Conservation (phyloP, 2,113 vertebrate species). For the Silurus meridionalis region DNA sequence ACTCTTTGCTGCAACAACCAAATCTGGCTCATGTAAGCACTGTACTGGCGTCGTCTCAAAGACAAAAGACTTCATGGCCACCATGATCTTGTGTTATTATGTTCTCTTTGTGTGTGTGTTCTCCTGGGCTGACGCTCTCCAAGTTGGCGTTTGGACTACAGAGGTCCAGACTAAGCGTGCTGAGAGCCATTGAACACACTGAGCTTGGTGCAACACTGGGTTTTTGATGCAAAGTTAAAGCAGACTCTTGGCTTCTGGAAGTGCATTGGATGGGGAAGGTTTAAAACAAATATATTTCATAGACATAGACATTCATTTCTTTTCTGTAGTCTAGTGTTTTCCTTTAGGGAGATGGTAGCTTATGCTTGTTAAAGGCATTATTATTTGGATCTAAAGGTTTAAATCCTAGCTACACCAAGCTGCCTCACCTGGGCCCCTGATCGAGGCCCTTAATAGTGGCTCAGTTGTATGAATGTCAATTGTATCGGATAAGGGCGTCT, state of each 20-base stretch:
- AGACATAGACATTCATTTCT: too few relatives aligned
- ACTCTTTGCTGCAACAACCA: not conserved
- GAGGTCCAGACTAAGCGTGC: slow-evolving; percentile 2
- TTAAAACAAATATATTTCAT: not conserved
- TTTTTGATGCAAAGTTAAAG: slow-evolving; percentile 20
- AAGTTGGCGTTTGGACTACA: slow-evolving; percentile 23
- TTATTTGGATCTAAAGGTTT: too few relatives aligned
- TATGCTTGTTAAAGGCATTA: too few relatives aligned
- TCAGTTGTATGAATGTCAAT: too few relatives aligned
- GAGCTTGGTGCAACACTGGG: slow-evolving; percentile 20
- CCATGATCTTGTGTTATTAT: not conserved
- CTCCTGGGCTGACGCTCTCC: not conserved
- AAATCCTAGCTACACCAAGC: too few relatives aligned
- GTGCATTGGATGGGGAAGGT: not conserved
- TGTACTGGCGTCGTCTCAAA: slow-evolving; percentile 19
- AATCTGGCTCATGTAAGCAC: not conserved
- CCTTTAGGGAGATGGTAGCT: too few relatives aligned
- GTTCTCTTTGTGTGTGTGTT: not conserved
- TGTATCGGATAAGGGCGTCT: too few relatives aligned
- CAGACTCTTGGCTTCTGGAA: slow-evolving; percentile 19
- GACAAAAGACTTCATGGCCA: slow-evolving; percentile 15
- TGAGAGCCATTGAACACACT: slow-evolving; percentile 15
- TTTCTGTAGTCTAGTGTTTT: too few relatives aligned
- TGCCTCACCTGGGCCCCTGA: too few relatives aligned
- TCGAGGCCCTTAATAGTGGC: too few relatives aligned